Evolutionary conservation across 2,888 invertebrate species (phyloP), one percentile per base, ranked within the genome.

Genomic region (Ceramica pisi): DNA sequence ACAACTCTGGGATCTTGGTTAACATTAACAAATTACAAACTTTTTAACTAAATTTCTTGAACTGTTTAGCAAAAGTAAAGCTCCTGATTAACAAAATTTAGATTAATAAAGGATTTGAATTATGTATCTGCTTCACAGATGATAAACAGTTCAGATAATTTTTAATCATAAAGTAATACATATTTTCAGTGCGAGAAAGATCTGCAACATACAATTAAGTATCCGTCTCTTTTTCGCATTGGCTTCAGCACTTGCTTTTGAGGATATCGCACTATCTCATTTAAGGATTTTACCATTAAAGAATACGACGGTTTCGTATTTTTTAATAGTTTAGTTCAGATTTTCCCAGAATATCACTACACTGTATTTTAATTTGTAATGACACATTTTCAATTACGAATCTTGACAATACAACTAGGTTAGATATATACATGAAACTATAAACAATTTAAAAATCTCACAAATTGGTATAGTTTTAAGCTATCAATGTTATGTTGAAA

Each of bases 401-500:
- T n/a, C 16, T 8, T 41, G 9, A 66, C 31, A 31, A 3, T 14
- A 60, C 3, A 5, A 44, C 1, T 10, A 19, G n/a, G 16, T 35
- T 57, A 21, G 6, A 50, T 19, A 21, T 50, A 56, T 44, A 19
- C 44, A 35, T 19, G 9, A 44, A 56, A 67, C 64, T 76, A 76
- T 51, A 61, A 14, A 48, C 46, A 46, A 56, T 64, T 75, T 77
- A 8, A 59, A 38, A 50, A n/a, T 31, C 23, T 1, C 14, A 16
- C 21, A 77, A 76, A 64, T 51, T 71, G 31, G 50, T 76, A 70
- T 56, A 69, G 53, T 14, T 35, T 35, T 21, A 0, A 26, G 9
- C 21, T 65, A 44, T 70, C 38, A 26, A 51, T 51, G 14, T 53
- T n/a, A 48, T 9, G 7, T 6, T 19, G 46, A 46, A 31, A 31